Conservation (phyloP, 2,113 vertebrate species). For the Oncorhynchus gorbuscha region DNA sequence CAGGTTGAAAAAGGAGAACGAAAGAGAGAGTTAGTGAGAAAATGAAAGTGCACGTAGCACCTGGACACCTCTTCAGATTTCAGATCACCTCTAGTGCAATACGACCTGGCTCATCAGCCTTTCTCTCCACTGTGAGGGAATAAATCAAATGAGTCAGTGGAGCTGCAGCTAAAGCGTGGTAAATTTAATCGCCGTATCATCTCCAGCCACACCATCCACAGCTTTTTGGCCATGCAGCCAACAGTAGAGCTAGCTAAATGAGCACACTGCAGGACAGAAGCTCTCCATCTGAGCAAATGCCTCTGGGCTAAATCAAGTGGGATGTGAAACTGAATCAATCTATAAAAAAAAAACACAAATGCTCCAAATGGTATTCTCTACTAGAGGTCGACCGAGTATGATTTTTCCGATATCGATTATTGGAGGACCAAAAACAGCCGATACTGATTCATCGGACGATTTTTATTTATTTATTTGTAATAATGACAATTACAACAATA, state of each 20-base stretch:
- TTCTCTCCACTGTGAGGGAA: conserved; percentile 31
- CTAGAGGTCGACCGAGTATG: too few relatives aligned
- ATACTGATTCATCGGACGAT: too few relatives aligned
- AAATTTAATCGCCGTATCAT: conserved; percentile 61
- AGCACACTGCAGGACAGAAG: conserved; percentile 37
- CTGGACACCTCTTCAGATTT: conserved; percentile 41
- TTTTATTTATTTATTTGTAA: too few relatives aligned
- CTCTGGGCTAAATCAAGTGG: conserved; percentile 40
- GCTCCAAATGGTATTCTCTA: too few relatives aligned
- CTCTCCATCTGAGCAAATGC: conserved; percentile 21
- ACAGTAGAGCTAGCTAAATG: conserved; percentile 44
- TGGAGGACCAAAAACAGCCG: too few relatives aligned
- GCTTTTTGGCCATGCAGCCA: conserved; percentile 41
- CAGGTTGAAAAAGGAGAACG: background rate
- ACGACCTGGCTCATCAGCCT: conserved; percentile 47
- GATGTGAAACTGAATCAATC: conserved; percentile 28
- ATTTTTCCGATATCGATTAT: too few relatives aligned
- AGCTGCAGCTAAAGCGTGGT: conserved; percentile 48
- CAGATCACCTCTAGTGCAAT: conserved; percentile 44
- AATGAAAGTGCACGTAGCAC: conserved; percentile 26
- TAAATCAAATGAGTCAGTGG: conserved; percentile 58
- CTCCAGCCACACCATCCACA: conserved; percentile 46
- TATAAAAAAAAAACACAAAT: too few relatives aligned
- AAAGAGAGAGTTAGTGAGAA: background rate
- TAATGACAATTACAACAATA: too few relatives aligned